Evolutionary conservation across 2,888 invertebrate species (phyloP).

Genomic region (Sarcophaga subvicina): DNA sequence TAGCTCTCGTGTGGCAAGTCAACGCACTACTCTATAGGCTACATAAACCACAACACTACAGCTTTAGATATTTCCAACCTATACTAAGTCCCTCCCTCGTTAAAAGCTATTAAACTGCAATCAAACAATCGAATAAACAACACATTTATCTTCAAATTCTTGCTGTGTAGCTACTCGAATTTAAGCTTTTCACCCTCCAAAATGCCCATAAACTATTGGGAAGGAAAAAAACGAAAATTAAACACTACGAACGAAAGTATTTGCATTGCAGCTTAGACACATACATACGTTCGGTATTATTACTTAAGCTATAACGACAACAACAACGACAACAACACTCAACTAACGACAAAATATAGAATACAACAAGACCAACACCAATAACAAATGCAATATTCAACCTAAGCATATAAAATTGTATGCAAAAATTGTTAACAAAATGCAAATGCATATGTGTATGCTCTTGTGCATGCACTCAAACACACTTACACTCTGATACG

Average conservation of each 20-base stretch:
- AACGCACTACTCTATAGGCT: too few relatives aligned
- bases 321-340: not conserved
- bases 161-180: not conserved
- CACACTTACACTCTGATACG: not conserved
- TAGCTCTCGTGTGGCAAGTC: too few relatives aligned
- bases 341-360: conserved; percentile 29
- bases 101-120: not conserved
- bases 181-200: not conserved
- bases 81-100: too few relatives aligned
- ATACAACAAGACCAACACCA: conserved; percentile 35
- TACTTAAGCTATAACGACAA: conserved; percentile 33
- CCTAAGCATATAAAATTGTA: conserved; percentile 46
- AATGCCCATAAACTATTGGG: not conserved
- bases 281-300: conserved; percentile 44
- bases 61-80: too few relatives aligned
- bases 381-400: conserved; percentile 2
- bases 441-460: conserved; percentile 39
- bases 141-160: not conserved
- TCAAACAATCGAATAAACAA: not conserved
- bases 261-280: conserved; percentile 61
- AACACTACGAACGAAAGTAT: conserved; percentile 46
- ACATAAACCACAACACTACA: too few relatives aligned
- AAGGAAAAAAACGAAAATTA: conserved; percentile 19
- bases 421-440: conserved; percentile 62
- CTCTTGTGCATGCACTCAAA: not conserved